Base-by-base conservation (phyloP, 1,140 invertebrate genomes). In the Zaprionus africanus region DNA sequence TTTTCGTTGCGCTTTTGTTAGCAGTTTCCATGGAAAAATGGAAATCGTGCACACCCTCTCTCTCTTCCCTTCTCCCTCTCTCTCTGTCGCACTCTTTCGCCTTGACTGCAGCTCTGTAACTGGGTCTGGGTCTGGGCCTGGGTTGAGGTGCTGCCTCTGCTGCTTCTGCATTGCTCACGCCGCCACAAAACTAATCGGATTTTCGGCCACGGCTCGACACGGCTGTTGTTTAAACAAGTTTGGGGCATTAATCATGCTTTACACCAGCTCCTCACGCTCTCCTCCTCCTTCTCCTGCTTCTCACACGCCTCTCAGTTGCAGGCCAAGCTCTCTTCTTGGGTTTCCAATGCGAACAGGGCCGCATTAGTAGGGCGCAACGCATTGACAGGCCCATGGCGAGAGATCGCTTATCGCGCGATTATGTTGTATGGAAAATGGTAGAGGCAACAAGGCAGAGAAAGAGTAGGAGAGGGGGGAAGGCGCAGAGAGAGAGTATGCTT, bases 371-470 rank as follows among this genome's bases (percentile, higher is more conserved):
- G 79, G 82, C 75, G 79, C 79, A 74, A 87, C 84, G 74, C 84
- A 88, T 88, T 88, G 84, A 84, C 84, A 88, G 85, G 81, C 70
- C 69, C 65, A 54, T 67, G 74, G 64, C 63, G 12, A 49, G 64
- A 90, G 85, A 88, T 88, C 85, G 85, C 78, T 90, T 88, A 88
- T 88, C 85, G 85, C 51, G 67, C 85, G 84, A 88, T 88, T 88
- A 87, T 88, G 83, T 79, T 87, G 83, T 86, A 82, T 60, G 73
- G 77, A 77, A 83, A 83, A 73, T 41, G n/a, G 12, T 22, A 59
- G 65, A 67, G 54, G n/a, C 9, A 51, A 17, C 9, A 9, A 22
- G 19, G 49, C 17, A 53, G 22, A 53, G 22, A 53, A 38, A 13
- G 13, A 38, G 36, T 15, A 7, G 2, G n/a, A 43, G 41, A 0